A percentile compares a stretch with the other conserved stretches of the same genome.
Conservation (phyloP, 1,140 invertebrate species). For the Thaumatotibia leucotreta region DNA sequence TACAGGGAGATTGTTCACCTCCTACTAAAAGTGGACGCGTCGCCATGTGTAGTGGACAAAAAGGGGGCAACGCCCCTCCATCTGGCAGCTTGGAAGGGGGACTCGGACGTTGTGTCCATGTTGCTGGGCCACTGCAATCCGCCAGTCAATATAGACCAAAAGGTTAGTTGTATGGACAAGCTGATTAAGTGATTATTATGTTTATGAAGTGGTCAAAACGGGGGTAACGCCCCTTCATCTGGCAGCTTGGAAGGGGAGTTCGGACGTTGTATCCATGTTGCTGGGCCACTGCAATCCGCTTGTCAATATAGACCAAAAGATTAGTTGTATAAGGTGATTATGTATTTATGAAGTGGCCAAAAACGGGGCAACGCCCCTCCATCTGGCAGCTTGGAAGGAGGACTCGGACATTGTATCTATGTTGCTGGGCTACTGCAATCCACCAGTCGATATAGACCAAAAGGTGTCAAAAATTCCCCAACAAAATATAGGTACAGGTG, state of each 20-base stretch:
- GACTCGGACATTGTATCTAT: slow-evolving; percentile 87
- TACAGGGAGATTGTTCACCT: slow-evolving; percentile 91
- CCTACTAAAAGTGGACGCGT: slow-evolving; percentile 91
- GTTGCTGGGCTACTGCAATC: slow-evolving; percentile 81
- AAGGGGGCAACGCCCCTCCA: slow-evolving; percentile 85
- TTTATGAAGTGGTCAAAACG: slow-evolving; percentile 85
- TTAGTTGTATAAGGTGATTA: no score
- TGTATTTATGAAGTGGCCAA: slow-evolving; percentile 85
- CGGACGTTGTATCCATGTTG: slow-evolving; percentile 86
- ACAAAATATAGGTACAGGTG: no score
- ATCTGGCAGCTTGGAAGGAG: slow-evolving; percentile 92
- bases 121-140: slow-evolving; percentile 82
- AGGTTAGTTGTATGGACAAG: slow-evolving; percentile 71
- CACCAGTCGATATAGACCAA: slow-evolving; percentile 79
- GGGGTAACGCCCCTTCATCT: slow-evolving; percentile 85
- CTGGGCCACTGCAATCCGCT: slow-evolving; percentile 79
- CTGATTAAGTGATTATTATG: no score
- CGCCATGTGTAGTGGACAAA: slow-evolving; percentile 86
- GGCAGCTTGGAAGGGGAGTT: slow-evolving; percentile 91
- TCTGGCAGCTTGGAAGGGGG: slow-evolving; percentile 92
- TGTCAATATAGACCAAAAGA: slow-evolving; percentile 81
- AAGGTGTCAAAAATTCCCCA: no score
- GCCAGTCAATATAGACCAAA: slow-evolving; percentile 80
- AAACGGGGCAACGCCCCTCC: slow-evolving; percentile 83
- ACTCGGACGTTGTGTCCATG: slow-evolving; percentile 86